Base-by-base conservation (phyloP, 64 coral and sea anemone genomes). In the Dendronephthya gigantea region DNA sequence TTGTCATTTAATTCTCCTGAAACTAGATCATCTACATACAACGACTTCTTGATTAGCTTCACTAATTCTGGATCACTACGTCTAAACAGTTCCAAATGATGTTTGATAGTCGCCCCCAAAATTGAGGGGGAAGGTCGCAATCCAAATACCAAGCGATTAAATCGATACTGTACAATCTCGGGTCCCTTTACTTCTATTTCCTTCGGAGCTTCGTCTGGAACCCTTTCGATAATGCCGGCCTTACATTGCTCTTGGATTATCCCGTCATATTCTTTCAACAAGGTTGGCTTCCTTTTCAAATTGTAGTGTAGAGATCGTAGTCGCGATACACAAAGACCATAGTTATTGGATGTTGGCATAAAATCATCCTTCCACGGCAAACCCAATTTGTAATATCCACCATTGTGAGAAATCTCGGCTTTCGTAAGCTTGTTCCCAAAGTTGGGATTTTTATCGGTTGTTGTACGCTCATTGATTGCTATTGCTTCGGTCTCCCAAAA, bases 21-120 rank as follows among this genome's bases (percentile, higher is more conserved):
- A 16, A 87, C 32, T 39, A 90, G 81, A 45, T 93, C 86, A 66
- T 93, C 88, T 28, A 93, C 85, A 74, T 90, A 85, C 27, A 90
- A 39, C 2, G 83, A 90, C 31, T 90, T 74, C 65, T 82, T 14
- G 2, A 88, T 35, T 56, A 88, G 40, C 49, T 88, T 3, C 40
- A 49, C 28, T 81, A 88, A 59, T 82, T 88, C 79, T 31, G 79
- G 87, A 62, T 83, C 76, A 19, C 79, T 85, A 49, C 86, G 89
- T 43, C 79, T 48, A 41, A 85, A 85, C 68, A 90, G 52, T 29
- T 75, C 34, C 38, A 90, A 6, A 72, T 86, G 89, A 37, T 85
- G 41, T 9, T 7, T 8, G 13, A 90, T 90, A 27, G 82, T 90
- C 37, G 55, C 40, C 35, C 88, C 88, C 28, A 90, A 65, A 27